Conservation (phyloP, 2,113 vertebrate genomes). For the Dolichotis patagonum region DNA sequence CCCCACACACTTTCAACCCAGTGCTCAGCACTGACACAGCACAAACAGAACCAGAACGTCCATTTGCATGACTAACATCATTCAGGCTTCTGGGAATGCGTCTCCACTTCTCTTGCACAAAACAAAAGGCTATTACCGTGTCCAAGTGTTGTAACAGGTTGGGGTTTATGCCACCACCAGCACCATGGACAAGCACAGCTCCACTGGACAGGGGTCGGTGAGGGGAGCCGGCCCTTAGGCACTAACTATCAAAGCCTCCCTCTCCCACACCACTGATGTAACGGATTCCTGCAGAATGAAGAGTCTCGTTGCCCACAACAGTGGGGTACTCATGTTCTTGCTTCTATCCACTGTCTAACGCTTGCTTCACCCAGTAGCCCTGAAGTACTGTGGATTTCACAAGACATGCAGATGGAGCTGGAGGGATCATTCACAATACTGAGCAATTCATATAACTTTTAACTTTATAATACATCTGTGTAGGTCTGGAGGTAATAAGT, state of each 20-base stretch:
- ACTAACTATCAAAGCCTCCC: not conserved
- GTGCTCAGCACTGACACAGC: not conserved
- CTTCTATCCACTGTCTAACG: not conserved
- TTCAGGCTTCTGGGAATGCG: not conserved
- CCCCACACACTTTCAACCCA: not conserved
- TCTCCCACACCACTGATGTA: not conserved
- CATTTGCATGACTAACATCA: not conserved
- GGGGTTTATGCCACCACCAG: not conserved
- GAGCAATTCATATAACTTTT: not conserved
- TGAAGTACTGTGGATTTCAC: not conserved
- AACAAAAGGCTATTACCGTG: conserved; percentile 14
- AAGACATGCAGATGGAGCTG: not conserved
- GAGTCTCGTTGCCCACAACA: not conserved
- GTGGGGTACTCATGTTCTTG: not conserved
- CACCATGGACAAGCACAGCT: not conserved
- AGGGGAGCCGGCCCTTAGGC: not conserved
- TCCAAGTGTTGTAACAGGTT: not conserved
- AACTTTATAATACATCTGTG: not conserved
- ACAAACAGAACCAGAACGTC: not conserved
- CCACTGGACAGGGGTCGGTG: not conserved
- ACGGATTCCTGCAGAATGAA: conserved; percentile 1
- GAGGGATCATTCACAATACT: not conserved
- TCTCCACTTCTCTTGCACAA: not conserved
- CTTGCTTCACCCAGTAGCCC: not conserved
- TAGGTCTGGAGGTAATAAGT: not conserved